Percentiles rank a stretch among this genome's conserved stretches.
Conservation (phyloP, 2,888 invertebrate genomes). For the Melinaea menophilus region DNA sequence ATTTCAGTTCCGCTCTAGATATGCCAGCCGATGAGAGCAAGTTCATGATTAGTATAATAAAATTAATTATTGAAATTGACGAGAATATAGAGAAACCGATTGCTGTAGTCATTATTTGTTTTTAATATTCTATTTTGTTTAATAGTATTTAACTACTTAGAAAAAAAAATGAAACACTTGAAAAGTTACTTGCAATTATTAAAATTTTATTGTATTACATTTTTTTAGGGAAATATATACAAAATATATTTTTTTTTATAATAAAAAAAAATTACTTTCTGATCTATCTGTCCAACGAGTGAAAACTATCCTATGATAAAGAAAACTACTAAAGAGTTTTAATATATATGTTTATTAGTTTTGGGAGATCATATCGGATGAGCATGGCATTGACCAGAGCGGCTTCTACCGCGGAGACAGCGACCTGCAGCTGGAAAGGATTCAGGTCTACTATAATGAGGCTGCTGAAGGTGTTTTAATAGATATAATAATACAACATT, state of each 20-base stretch:
- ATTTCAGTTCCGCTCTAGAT: conserved; percentile 31
- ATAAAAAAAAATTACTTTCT: too few relatives aligned
- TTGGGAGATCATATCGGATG: conserved; percentile 87
- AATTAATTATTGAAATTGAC: conserved; percentile 8
- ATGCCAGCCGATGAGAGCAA: conserved; percentile 24
- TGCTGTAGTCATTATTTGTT: neutral
- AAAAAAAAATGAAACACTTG: too few relatives aligned
- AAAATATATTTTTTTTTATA: too few relatives aligned
- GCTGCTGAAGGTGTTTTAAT: conserved; percentile 64
- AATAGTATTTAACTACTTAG: too few relatives aligned
- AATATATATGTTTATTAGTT: conserved; percentile 62
- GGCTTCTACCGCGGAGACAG: conserved; percentile 82
- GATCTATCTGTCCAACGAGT: neutral
- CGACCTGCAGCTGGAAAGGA: conserved; percentile 84
- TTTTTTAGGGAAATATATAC: too few relatives aligned
- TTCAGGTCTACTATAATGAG: conserved; percentile 87
- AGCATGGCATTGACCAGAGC: conserved; percentile 82
- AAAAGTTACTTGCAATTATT: too few relatives aligned
- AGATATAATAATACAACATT: neutral
- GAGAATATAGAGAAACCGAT: neutral
- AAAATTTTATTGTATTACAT: too few relatives aligned
- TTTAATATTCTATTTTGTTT: too few relatives aligned
- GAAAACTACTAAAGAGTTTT: neutral
- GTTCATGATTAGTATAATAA: conserved; percentile 19
- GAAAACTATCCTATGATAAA: neutral